A percentile compares a stretch with the other conserved stretches of the same genome.
These are phyloP conservation scores for Crax fasciolata DNA, from an alignment of 2,797 vertebrate species.

Conservation along the genomic window DNA sequence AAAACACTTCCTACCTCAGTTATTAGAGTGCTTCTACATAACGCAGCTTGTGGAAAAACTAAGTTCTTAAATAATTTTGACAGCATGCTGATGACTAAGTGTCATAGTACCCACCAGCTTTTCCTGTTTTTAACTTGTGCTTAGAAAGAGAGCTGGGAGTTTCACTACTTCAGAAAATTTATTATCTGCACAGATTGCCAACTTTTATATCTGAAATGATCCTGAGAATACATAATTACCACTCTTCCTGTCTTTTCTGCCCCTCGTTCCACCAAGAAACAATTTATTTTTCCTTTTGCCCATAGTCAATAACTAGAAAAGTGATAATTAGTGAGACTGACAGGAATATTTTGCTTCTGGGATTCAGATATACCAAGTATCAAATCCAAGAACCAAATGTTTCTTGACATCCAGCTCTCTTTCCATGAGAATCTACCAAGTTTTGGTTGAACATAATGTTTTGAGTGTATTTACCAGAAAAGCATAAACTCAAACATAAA, in stretches of 20 bases:
- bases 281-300: not conserved
- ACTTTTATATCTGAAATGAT: not conserved
- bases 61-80: not conserved
- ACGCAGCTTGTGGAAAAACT: not conserved
- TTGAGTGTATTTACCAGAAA: not conserved
- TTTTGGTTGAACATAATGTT: not conserved
- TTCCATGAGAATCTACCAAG: not conserved
- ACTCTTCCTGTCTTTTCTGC: not conserved
- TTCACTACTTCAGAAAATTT: not conserved
- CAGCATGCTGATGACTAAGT: not conserved
- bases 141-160: not conserved
- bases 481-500: not conserved
- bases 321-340: not conserved
- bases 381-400: not conserved
- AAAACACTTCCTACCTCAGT: not conserved
- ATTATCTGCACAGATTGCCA: not conserved
- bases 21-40: not conserved
- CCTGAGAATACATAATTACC: not conserved
- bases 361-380: not conserved
- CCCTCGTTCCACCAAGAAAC: not conserved
- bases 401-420: not conserved
- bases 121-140: not conserved
- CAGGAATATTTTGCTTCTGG: not conserved
- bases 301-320: not conserved
- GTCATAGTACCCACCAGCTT: not conserved